A percentile compares a stretch with the other conserved stretches of the same genome.
phyloP scores from a whole-genome alignment of 2,797 vertebrate species.

The Amblyopsis hoosieri region DNA sequence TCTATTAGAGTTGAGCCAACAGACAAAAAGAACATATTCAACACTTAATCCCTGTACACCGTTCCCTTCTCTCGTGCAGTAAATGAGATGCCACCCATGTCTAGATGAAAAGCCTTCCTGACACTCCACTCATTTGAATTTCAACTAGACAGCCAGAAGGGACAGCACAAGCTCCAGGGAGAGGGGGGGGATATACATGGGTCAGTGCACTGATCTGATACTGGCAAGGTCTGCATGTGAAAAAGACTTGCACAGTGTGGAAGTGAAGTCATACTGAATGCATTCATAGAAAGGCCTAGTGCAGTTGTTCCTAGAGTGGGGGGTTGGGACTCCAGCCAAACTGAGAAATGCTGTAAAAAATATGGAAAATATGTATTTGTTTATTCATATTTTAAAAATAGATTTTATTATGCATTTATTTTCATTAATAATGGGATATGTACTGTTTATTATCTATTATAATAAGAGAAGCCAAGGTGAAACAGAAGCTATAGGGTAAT shows the following conservation, averaged over 20 bases:
- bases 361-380: not conserved
- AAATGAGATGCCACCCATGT: constrained; percentile 43
- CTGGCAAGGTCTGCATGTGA: constrained; percentile 27
- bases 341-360: not conserved
- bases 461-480: no score
- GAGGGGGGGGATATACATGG: constrained; percentile 18
- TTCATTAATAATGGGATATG: not conserved
- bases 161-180: constrained; percentile 48
- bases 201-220: constrained; percentile 36
- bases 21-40: no score
- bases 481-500: not conserved
- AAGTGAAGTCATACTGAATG: not conserved
- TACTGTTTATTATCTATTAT: no score
- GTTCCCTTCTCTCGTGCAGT: not conserved
- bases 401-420: not conserved
- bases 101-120: constrained; percentile 63
- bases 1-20: no score
- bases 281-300: no score
- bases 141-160: constrained; percentile 54
- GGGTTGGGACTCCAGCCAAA: no score
- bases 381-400: not conserved
- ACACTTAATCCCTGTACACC: not conserved
- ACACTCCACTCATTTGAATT: constrained; percentile 68
- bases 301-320: no score
- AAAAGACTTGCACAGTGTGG: constrained; percentile 1